phyloP scores from a whole-genome alignment of 2,113 vertebrate genomes.

The Rhizomys pruinosus region DNA sequence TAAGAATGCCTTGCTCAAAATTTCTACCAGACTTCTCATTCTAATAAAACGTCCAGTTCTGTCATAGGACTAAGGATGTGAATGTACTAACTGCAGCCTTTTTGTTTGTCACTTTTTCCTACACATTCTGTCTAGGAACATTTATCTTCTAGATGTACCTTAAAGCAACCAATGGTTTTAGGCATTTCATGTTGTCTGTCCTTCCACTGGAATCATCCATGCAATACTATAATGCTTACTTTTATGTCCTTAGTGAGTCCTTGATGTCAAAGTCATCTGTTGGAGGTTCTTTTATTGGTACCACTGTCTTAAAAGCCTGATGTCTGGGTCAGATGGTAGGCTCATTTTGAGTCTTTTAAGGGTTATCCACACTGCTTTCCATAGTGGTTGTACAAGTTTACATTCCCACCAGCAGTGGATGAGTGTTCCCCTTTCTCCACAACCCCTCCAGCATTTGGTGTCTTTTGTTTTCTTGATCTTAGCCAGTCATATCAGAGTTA shows the following conservation, averaged over 20 bases:
- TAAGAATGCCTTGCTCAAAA: background rate
- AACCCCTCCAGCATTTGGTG: too few relatives aligned
- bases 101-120: background rate
- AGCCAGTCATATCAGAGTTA: too few relatives aligned
- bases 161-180: background rate
- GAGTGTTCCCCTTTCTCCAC: too few relatives aligned
- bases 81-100: background rate
- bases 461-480: too few relatives aligned
- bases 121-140: too few relatives aligned
- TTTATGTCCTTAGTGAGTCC: too few relatives aligned
- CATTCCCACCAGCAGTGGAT: too few relatives aligned
- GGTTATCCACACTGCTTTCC: too few relatives aligned
- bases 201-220: background rate
- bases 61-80: background rate
- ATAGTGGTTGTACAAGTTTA: too few relatives aligned
- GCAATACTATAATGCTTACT: too few relatives aligned
- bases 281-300: background rate
- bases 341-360: too few relatives aligned
- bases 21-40: background rate
- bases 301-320: background rate
- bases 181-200: background rate
- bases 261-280: background rate
- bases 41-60: background rate
- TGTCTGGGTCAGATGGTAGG: too few relatives aligned
- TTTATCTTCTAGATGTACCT: background rate